A percentile compares a stretch with the other conserved stretches of the same genome.
Conservation (phyloP, 2,888 invertebrate species). For the Polyploca ridens region DNA sequence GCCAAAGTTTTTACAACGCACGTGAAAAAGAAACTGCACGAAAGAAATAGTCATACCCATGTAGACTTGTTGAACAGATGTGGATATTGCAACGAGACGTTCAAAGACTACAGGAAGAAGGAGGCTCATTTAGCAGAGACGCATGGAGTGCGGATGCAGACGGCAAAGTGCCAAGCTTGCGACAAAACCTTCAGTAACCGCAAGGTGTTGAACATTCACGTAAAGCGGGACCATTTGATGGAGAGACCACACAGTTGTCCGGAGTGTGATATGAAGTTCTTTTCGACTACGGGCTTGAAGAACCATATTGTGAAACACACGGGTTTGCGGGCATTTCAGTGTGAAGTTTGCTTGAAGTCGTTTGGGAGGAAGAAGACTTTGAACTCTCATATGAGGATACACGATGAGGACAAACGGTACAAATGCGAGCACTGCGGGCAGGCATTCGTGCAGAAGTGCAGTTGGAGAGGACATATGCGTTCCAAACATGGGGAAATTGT, state of each 20-base stretch:
- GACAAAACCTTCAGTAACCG: constrained; percentile 41
- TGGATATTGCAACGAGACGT: constrained; percentile 46
- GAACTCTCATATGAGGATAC: constrained; percentile 59
- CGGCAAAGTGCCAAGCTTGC: constrained; percentile 46
- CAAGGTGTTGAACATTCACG: constrained; percentile 38
- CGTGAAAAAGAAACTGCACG: constrained; percentile 64
- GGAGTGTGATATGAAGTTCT: constrained; percentile 39
- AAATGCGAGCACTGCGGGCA: constrained; percentile 44
- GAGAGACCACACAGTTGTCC: constrained; percentile 36
- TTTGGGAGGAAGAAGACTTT: constrained; percentile 56
- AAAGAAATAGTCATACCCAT: constrained; percentile 43
- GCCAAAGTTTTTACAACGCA: constrained; percentile 63
- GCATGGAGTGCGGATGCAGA: constrained; percentile 36
- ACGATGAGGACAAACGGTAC: constrained; percentile 45
- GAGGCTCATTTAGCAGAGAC: constrained; percentile 38
- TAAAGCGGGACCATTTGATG: constrained; percentile 45
- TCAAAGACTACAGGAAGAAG: constrained; percentile 45
- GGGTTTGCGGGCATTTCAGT: constrained; percentile 64
- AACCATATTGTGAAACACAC: constrained; percentile 69
- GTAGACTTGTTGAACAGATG: constrained; percentile 37
- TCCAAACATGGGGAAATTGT: constrained; percentile 47
- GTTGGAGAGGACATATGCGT: constrained; percentile 46
- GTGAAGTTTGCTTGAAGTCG: constrained; percentile 56
- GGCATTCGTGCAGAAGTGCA: constrained; percentile 37
- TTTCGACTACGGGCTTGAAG: constrained; percentile 49